Evolutionary conservation across 2,888 invertebrate species (phyloP).

Genomic region (Philereme transversata): DNA sequence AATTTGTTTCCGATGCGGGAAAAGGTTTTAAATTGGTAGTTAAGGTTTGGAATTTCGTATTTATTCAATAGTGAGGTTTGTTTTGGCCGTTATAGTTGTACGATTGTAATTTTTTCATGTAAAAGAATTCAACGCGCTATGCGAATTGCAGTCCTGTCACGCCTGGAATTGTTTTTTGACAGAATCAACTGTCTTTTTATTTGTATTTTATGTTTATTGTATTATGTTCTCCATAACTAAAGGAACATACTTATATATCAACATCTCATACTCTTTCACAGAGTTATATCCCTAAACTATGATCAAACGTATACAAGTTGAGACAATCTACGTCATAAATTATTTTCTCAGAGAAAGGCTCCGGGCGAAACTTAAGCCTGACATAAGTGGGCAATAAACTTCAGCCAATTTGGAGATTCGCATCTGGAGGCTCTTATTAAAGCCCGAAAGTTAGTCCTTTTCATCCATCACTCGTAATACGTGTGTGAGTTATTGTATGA

Average conservation of each 20-base stretch:
- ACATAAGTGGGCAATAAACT: conserved; percentile 85
- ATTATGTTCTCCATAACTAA: too few species aligned
- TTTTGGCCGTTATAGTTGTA: too few species aligned
- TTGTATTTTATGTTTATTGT: too few species aligned
- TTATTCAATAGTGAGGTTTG: too few species aligned
- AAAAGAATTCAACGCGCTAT: too few species aligned
- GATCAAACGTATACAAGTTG: conserved; percentile 75
- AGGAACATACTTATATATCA: neutral
- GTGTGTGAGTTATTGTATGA: conserved; percentile 85
- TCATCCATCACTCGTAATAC: conserved; percentile 84
- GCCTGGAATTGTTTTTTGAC: too few species aligned
- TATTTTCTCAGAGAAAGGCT: conserved; percentile 80
- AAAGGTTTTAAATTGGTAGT: neutral
- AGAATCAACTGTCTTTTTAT: too few species aligned
- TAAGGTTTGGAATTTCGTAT: neutral
- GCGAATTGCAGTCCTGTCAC: too few species aligned
- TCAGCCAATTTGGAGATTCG: conserved; percentile 84
- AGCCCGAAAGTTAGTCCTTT: conserved; percentile 85
- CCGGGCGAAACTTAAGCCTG: conserved; percentile 83
- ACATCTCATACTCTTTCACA: conserved; percentile 5
- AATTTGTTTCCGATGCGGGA: conserved; percentile 47
- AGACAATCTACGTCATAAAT: conserved; percentile 81
- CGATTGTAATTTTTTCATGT: too few species aligned
- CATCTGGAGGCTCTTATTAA: conserved; percentile 84
- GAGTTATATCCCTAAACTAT: conserved; percentile 52